Conservation (phyloP, 2,113 vertebrate genomes). For the Puma concolor region DNA sequence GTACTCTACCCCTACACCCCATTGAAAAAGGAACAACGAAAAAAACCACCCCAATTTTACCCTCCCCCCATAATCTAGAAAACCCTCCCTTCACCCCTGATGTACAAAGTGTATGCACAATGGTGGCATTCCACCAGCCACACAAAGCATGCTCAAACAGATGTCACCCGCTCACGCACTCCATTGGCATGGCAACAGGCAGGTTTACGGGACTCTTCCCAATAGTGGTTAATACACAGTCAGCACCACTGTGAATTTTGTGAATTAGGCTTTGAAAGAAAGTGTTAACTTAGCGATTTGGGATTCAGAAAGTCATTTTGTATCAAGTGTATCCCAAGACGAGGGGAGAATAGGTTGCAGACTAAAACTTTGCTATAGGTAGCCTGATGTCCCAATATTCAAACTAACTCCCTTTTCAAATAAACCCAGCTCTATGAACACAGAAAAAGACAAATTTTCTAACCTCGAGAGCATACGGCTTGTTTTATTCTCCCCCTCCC, state of each 20-base stretch:
- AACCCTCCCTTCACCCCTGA: constrained; percentile 83
- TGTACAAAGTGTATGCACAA: constrained; percentile 87
- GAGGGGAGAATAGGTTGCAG: constrained; percentile 20
- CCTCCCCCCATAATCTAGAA: constrained; percentile 83
- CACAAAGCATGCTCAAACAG: constrained; percentile 82
- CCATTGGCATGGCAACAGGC: constrained; percentile 78
- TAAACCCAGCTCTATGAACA: constrained; percentile 22
- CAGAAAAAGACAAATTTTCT: constrained; percentile 73
- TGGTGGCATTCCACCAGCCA: constrained; percentile 78
- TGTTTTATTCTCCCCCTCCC: constrained; percentile 51
- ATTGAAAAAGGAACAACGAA: constrained; percentile 65
- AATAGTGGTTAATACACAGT: constrained; percentile 80
- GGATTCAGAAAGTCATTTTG: constrained; percentile 34
- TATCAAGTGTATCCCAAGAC: constrained; percentile 39
- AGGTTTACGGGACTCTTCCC: constrained; percentile 60
- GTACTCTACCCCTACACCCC: constrained; percentile 80
- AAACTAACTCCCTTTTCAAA: constrained; percentile 39
- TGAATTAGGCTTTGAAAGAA: constrained; percentile 72
- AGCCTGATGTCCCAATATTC: background rate
- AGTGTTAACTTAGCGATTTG: constrained; percentile 4
- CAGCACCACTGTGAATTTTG: constrained; percentile 81
- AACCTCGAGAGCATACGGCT: constrained; percentile 81
- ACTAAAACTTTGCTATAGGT: background rate
- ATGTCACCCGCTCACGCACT: constrained; percentile 75
- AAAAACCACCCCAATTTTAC: constrained; percentile 53